A percentile compares a stretch with the other conserved stretches of the same genome.
These are phyloP conservation scores for Thalassoma bifasciatum DNA, from an alignment of 2,113 vertebrate genomes.

Conservation along the genomic window DNA sequence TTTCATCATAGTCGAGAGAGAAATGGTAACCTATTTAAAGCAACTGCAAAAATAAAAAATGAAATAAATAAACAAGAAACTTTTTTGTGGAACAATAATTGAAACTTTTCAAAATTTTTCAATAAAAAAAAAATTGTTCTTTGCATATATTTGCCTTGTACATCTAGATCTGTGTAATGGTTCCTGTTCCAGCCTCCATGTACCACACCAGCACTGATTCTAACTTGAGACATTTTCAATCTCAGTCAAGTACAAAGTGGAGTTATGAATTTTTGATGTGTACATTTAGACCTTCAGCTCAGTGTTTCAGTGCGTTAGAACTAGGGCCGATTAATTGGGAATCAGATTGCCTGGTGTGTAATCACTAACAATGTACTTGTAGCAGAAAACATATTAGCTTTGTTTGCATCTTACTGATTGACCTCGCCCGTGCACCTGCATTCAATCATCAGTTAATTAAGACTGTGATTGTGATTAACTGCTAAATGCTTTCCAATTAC, in stretches of 20 bases:
- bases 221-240: neutral
- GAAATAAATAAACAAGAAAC: too few species aligned
- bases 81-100: too few species aligned
- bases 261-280: constrained; percentile 7
- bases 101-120: too few species aligned
- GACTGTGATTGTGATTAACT: constrained; percentile 42
- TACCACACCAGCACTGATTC: neutral
- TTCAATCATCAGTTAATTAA: constrained; percentile 50
- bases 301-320: constrained; percentile 7
- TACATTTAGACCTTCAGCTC: neutral
- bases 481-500: constrained; percentile 2
- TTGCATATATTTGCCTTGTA: too few species aligned
- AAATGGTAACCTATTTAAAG: too few species aligned
- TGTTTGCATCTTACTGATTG: constrained; percentile 41
- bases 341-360: constrained; percentile 12
- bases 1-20: too few species aligned
- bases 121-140: too few species aligned
- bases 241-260: neutral
- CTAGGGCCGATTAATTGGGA: constrained; percentile 24
- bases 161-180: too few species aligned
- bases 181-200: too few species aligned
- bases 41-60: too few species aligned
- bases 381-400: constrained; percentile 29
- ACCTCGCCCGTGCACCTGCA: constrained; percentile 50
- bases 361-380: constrained; percentile 31